phyloP scores from a whole-genome alignment of 2,797 vertebrate species.

The Sebastes diploproa region DNA sequence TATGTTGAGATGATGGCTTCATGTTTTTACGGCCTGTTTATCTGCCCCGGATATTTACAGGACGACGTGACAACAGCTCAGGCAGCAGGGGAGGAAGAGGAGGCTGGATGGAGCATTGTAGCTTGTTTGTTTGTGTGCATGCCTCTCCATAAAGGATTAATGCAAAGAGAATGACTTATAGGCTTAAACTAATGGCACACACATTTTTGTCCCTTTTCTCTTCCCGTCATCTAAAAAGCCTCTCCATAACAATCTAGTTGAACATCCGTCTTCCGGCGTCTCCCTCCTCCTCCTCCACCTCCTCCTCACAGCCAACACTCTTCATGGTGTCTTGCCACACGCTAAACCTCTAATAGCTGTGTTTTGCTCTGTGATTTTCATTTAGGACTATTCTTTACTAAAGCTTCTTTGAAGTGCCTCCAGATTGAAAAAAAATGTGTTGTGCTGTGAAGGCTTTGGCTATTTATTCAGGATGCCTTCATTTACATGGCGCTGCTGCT shows the following conservation, averaged over 20 bases:
- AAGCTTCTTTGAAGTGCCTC: constrained; percentile 66
- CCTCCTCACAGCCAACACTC: constrained; percentile 34
- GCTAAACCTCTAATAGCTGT: constrained; percentile 65
- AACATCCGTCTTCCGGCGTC: constrained; percentile 16
- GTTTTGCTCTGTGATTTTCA: constrained; percentile 73
- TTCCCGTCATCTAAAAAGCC: constrained; percentile 49
- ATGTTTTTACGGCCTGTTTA: constrained; percentile 79
- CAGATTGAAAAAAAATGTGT: constrained; percentile 17
- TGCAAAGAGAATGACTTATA: constrained; percentile 30
- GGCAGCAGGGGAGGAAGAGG: background rate
- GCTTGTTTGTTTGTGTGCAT: background rate
- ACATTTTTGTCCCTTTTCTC: constrained; percentile 37
- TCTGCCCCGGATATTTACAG: constrained; percentile 77
- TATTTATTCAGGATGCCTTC: constrained; percentile 59
- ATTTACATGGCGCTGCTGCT: constrained; percentile 42
- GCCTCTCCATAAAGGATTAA: constrained; percentile 14
- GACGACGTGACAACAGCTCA: constrained; percentile 48
- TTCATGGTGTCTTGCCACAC: constrained; percentile 55
- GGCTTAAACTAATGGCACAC: constrained; percentile 14
- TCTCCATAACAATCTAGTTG: constrained; percentile 47
- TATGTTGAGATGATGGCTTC: constrained; percentile 77
- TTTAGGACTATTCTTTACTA: constrained; percentile 61
- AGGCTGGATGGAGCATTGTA: background rate
- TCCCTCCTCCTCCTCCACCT: constrained; percentile 18
- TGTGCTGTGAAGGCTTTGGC: constrained; percentile 47